Evolutionary conservation across 2,797 vertebrate genomes (phyloP).

Genomic region (Lates japonicus): DNA sequence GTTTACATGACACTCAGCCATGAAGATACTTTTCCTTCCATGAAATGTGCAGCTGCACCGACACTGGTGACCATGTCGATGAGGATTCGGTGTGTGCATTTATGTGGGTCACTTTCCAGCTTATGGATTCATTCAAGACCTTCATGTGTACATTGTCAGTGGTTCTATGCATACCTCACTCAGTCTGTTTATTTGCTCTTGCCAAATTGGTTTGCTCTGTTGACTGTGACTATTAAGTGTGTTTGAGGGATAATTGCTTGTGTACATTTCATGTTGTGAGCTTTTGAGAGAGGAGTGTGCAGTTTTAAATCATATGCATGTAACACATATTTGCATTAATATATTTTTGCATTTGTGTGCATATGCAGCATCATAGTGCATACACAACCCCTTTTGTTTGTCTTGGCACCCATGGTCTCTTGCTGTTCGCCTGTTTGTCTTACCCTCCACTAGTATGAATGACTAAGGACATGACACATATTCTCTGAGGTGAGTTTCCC

Average conservation of each 20-base stretch:
- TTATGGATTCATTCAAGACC: not conserved
- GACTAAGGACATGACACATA: conserved; percentile 57
- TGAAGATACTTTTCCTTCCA: conserved; percentile 36
- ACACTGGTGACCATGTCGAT: not conserved
- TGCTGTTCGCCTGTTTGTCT: conserved; percentile 59
- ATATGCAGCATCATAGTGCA: conserved; percentile 1
- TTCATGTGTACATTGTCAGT: conserved; percentile 9
- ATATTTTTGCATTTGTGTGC: not conserved
- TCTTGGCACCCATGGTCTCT: conserved; percentile 27
- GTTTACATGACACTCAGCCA: conserved; percentile 30
- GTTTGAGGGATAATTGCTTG: conserved; percentile 30
- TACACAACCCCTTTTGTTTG: conserved; percentile 36
- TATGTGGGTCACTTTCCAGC: conserved; percentile 8
- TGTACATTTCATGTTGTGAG: conserved; percentile 4
- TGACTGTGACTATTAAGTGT: conserved; percentile 29
- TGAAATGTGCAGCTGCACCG: conserved; percentile 31
- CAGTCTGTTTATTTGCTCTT: conserved; percentile 38
- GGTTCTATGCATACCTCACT: conserved; percentile 11
- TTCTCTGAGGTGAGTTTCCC: conserved; percentile 61
- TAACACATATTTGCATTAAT: not conserved
- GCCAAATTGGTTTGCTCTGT: conserved; percentile 33
- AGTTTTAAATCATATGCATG: not conserved
- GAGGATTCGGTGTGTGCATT: conserved; percentile 5
- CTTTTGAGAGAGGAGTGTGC: not conserved
- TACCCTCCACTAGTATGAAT: conserved; percentile 49